phyloP scores from a whole-genome alignment of 2,797 vertebrate genomes.

The Poeciliopsis paucimaculata region DNA sequence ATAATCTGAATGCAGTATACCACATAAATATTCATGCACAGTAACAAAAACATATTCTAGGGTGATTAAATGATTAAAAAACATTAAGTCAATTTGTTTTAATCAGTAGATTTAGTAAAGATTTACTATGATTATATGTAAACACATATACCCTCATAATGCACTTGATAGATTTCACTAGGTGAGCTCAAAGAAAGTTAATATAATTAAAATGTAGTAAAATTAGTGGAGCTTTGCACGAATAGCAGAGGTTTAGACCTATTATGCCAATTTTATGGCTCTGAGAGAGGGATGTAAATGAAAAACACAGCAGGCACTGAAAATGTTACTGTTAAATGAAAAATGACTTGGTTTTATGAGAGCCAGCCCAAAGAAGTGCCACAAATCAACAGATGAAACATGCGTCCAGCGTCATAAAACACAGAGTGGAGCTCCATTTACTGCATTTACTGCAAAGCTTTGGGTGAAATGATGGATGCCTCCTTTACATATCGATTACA shows the following conservation, averaged over 20 bases:
- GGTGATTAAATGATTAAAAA: slow-evolving; percentile 87
- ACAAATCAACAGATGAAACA: slow-evolving; percentile 38
- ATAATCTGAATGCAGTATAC: slow-evolving; percentile 99
- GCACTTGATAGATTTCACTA: slow-evolving; percentile 25
- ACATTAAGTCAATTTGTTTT: slow-evolving; percentile 80
- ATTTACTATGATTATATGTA: slow-evolving; percentile 32
- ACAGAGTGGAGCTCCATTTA: slow-evolving; percentile 32
- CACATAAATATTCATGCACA: slow-evolving; percentile 98
- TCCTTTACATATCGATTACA: slow-evolving; percentile 2
- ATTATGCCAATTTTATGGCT: slow-evolving; percentile 28
- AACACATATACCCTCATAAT: slow-evolving; percentile 22
- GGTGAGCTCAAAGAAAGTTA: slow-evolving; percentile 33
- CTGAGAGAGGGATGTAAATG: slow-evolving; percentile 28
- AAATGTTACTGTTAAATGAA: slow-evolving; percentile 33
- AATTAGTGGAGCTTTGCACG: slow-evolving; percentile 13
- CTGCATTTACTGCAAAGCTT: slow-evolving; percentile 18
- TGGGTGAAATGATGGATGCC: slow-evolving; percentile 7
- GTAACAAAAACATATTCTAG: slow-evolving; percentile 92
- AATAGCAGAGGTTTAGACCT: slow-evolving; percentile 8
- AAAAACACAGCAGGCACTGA: slow-evolving; percentile 37
- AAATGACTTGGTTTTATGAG: slow-evolving; percentile 44
- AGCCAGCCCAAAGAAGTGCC: slow-evolving; percentile 36
- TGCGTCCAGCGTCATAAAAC: slow-evolving; percentile 28
- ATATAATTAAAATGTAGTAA: slow-evolving; percentile 35
- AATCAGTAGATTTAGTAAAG: slow-evolving; percentile 85